Percentiles rank a stretch among this genome's conserved stretches.
phyloP scores from a whole-genome alignment of 2,888 invertebrate genomes.

The Tyria jacobaeae region DNA sequence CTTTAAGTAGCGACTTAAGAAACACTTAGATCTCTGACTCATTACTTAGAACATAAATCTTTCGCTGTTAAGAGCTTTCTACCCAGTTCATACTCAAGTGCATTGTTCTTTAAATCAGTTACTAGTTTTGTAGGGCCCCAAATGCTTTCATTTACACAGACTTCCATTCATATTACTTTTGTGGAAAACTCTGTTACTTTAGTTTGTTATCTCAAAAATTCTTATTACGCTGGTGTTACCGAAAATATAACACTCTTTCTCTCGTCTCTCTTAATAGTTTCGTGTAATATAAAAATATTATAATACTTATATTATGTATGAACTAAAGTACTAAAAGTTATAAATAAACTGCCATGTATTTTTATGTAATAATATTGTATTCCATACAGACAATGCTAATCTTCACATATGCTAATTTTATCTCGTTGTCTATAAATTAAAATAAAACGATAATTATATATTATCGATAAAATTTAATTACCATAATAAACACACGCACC shows the following conservation, averaged over 20 bases:
- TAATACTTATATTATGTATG: no score
- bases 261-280: no score
- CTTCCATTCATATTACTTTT: not conserved
- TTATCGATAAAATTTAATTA: constrained; percentile 31
- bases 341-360: not conserved
- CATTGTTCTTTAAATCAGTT: not conserved
- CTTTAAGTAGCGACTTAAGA: constrained; percentile 9
- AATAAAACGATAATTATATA: constrained; percentile 27
- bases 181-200: no score
- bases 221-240: no score
- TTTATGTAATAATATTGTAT: not conserved
- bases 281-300: no score
- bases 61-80: not conserved
- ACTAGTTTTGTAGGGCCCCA: not conserved
- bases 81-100: not conserved
- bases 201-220: no score
- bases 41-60: constrained; percentile 10
- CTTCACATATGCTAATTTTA: not conserved
- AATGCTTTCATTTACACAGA: not conserved
- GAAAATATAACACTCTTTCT: no score
- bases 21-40: constrained; percentile 1
- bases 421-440: constrained; percentile 29
- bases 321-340: no score
- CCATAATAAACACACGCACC: constrained; percentile 31
- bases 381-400: not conserved